These are phyloP conservation scores for Nycticorax nycticorax DNA, from an alignment of 2,113 vertebrate species.

Conservation along the genomic window DNA sequence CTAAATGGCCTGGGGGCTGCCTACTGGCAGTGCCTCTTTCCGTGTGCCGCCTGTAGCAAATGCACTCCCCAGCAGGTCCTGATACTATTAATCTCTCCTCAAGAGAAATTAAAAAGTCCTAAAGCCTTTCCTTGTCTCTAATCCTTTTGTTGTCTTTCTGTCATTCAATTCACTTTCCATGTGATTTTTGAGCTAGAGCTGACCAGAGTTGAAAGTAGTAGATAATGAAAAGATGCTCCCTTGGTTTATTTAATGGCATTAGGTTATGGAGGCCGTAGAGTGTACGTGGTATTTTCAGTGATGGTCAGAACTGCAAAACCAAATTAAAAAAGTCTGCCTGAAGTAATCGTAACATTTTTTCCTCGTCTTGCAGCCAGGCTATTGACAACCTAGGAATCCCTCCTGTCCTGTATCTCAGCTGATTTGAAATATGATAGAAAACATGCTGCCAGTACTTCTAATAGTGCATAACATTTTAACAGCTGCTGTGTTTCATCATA, in stretches of 20 bases:
- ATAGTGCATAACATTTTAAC: not conserved
- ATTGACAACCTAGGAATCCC: not conserved
- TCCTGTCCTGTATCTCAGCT: not conserved
- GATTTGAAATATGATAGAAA: constrained; percentile 5
- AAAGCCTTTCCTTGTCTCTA: not conserved
- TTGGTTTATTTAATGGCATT: not conserved
- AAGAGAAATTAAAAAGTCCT: constrained; percentile 14
- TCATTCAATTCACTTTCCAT: not conserved
- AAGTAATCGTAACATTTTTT: not conserved
- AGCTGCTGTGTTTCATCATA: constrained; percentile 3
- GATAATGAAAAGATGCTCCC: not conserved
- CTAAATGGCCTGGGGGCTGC: not conserved
- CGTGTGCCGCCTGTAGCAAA: not conserved
- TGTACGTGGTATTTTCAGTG: not conserved
- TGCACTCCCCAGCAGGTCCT: not conserved
- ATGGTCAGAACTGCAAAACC: not conserved
- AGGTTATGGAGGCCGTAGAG: not conserved
- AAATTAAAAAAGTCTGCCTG: not conserved
- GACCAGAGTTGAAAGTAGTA: not conserved
- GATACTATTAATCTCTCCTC: not conserved
- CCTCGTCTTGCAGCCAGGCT: not conserved
- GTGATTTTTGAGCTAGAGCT: not conserved
- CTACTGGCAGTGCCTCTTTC: not conserved
- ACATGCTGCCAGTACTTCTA: not conserved
- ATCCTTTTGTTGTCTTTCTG: constrained; percentile 6